Conservation (phyloP, 2,797 vertebrate genomes). For the Danio jaintianensis region DNA sequence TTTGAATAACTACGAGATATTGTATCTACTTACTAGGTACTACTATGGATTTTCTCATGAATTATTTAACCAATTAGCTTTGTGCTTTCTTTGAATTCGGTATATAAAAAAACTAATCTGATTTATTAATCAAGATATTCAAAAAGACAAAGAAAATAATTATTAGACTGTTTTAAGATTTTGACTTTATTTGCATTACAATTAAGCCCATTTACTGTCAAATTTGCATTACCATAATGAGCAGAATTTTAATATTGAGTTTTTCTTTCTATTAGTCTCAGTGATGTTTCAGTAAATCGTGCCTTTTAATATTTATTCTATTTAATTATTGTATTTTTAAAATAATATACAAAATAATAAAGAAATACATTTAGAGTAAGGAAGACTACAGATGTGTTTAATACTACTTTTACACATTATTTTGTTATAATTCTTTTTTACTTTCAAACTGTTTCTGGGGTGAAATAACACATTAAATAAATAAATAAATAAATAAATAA, state of each 20-base stretch:
- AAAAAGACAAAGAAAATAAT: neutral
- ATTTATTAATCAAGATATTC: neutral
- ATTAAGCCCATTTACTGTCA: neutral
- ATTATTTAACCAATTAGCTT: neutral
- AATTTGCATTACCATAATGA: neutral
- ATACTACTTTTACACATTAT: too few species aligned
- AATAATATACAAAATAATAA: too few species aligned
- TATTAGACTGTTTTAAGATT: neutral
- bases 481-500: too few species aligned
- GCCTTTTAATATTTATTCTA: too few species aligned
- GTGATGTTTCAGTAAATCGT: neutral
- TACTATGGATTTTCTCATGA: conserved; percentile 11
- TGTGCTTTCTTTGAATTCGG: neutral
- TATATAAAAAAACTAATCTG: neutral
- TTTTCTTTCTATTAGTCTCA: neutral
- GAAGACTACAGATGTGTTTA: too few species aligned
- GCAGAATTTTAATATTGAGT: neutral
- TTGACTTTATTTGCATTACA: conserved; percentile 7
- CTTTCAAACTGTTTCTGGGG: too few species aligned
- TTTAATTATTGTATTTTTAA: too few species aligned
- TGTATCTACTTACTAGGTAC: neutral
- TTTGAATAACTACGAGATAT: neutral
- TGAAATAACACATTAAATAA: too few species aligned
- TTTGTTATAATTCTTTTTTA: too few species aligned
- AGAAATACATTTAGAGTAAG: too few species aligned